Base-by-base conservation (phyloP, 2,888 invertebrate species). In the Portevinia maculata region DNA sequence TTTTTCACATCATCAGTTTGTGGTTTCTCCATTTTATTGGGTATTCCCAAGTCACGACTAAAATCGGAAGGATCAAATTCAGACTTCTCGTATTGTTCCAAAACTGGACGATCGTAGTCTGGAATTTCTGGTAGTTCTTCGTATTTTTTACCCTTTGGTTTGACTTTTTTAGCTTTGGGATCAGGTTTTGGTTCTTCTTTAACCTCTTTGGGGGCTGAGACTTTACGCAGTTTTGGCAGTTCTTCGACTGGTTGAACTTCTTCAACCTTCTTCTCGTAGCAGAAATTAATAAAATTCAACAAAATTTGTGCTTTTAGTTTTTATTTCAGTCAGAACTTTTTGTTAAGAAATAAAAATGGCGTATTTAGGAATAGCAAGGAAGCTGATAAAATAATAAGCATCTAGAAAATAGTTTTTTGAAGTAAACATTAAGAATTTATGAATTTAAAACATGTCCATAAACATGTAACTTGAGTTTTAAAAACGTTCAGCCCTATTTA, bases 81-180 rank as follows among this genome's bases (percentile, higher is more conserved):
- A 1, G 91, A 91, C 84, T 92, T 92, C 89, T 94, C 94, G 86
- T 93, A 95, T 89, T 93, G 93, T 87, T 95, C 95, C 73, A 95
- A 92, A 1, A 93, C 94, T 1, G 95, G 94, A 85, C 95, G 93
- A 32, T 96, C 96, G 87, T 96, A 96, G 89, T 96, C 96, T 8
- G 94, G 93, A 67, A 93, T 91, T 90, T 93, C 93, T 2, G 93
- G 93, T 28, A 93, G 89, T 17, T 93, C 93, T 86, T 93, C 93
- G 41, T 92, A 93, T 90, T 93, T 93, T 0, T 87, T 60, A 46
- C 88, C 87, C 0, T 86, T 24, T 2, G 86, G 69, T 60, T 90
- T 90, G 4, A 86, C 81, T 65, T 90, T 90, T 46, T 90, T 89
- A 44, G 88, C 85, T n/a, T 88, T 89, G 8, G 85, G 41, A 48